Conservation (phyloP, 2,797 vertebrate species). For the Limosa lapponica region DNA sequence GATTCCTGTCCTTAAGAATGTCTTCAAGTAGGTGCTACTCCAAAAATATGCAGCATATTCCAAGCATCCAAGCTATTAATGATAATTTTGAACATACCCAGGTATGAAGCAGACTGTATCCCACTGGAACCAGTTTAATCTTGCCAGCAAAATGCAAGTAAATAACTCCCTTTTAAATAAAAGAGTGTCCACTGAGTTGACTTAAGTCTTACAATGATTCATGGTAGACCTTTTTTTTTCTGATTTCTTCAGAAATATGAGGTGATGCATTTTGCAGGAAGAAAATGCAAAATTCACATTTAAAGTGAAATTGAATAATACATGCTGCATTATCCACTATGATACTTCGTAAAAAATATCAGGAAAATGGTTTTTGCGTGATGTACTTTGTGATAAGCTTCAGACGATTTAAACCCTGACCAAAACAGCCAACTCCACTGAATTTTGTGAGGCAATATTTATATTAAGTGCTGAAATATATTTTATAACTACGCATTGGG, state of each 20-base stretch:
- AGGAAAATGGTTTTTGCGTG: background rate
- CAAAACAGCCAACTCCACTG: background rate
- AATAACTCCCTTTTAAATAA: background rate
- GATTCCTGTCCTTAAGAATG: background rate
- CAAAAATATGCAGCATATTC: background rate
- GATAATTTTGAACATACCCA: background rate
- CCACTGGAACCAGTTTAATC: background rate
- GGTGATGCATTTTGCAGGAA: background rate
- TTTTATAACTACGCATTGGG: background rate
- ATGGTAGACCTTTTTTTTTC: background rate
- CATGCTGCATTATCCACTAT: background rate
- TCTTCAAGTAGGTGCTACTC: background rate
- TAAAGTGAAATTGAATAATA: background rate
- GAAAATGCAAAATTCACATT: background rate
- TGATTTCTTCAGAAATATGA: background rate
- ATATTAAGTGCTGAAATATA: background rate
- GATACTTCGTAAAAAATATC: background rate
- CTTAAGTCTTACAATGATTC: background rate
- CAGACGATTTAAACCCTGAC: background rate
- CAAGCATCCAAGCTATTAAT: background rate
- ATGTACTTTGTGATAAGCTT: background rate
- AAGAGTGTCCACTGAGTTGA: background rate
- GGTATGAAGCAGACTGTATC: background rate
- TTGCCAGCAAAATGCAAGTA: background rate
- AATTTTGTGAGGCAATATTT: background rate